Evolutionary conservation across 2,888 invertebrate species (phyloP), one percentile per base, ranked within the genome.

Genomic region (Carabus problematicus): DNA sequence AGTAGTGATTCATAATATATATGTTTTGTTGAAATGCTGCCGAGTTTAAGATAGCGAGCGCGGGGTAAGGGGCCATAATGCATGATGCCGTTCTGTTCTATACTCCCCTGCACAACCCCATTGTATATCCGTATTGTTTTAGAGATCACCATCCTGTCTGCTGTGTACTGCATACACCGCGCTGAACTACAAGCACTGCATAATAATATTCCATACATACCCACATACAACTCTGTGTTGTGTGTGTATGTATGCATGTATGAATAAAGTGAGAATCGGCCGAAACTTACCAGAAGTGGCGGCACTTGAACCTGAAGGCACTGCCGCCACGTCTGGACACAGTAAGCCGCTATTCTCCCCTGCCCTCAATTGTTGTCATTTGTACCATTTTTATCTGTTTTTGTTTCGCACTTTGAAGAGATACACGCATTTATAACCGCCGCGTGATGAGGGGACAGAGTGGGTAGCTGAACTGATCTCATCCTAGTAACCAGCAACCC

Each of bases 1-100:
- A 77, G 76, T 77, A 76, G 76, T 67, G 67, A 71, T 52, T 72
- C 70, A 72, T 72, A 72, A 71, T 76, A 75, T 76, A 77, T 79
- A 80, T 79, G 77, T 81, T 82, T 82, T 82, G 82, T 82, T 79
- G 59, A 62, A 61, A 81, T 81, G 82, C 82, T 82, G 82, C 82
- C 82, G 79, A 82, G 81, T 81, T 80, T 82, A 82, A 82, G 82
- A 82, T 82, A 81, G 74, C 72, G 73, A 74, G 70, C 75, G 73
- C 73, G 71, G 72, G 72, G 71, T 55, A 54, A 9, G 62, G 62
- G 29, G 54, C 54, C 56, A 62, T 29, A 29, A 29, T 29, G 29
- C 29, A 29, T 29, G 29, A 29, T 29, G 29, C 29, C 29, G 29
- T 59, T 66, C 40, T 29, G 41, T 55, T 64, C 19, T 45, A 63